Evolutionary conservation across 2,888 invertebrate species (phyloP), one percentile per base, ranked within the genome.

Genomic region (Eupeodes latifasciatus): DNA sequence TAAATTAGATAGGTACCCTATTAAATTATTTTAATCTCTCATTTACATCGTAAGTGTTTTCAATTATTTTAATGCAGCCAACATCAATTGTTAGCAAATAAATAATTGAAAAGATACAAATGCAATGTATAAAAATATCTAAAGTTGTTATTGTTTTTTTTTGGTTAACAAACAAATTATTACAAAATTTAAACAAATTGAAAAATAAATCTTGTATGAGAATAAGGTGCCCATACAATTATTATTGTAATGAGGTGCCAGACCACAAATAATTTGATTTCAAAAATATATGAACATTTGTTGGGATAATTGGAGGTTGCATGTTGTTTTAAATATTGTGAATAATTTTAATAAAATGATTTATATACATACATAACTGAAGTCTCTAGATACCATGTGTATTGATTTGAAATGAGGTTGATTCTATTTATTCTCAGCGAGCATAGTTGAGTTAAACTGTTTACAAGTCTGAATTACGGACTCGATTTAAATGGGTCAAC

Each of bases 11-110:
- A 64, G 3, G 14, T 44, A 66, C 12, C 7, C 47, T 27, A 66
- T 66, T 66, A 27, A 66, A 66, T 66, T 49, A 66, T 66, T 49
- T 44, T 66, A 47, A 66, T 66, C 66, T 47, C 14, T 27, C 27
- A 47, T 66, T 66, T 27, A 49, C 47, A 66, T 47, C 66, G 44
- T 64, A 64, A 64, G 64, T 66, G 66, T 47, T 66, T 66, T 44
- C 66, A 47, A 66, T 66, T 47, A 66, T 66, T 14, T 66, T 66
- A 66, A 66, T 66, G 19, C 47, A 14, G 4, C 7, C 44, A 64
- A 64, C 64, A 44, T 64, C 9, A 64, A 44, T 47, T 64, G 40
- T 64, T 47, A 12, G 19, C 10, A 27, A 66, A 66, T 44, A 44
- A 64, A 64, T 64, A 66, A 66, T 66, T 47, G 19, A 47, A 66